Base-by-base conservation (phyloP, 1,140 invertebrate species). In the Telenomus remus region DNA sequence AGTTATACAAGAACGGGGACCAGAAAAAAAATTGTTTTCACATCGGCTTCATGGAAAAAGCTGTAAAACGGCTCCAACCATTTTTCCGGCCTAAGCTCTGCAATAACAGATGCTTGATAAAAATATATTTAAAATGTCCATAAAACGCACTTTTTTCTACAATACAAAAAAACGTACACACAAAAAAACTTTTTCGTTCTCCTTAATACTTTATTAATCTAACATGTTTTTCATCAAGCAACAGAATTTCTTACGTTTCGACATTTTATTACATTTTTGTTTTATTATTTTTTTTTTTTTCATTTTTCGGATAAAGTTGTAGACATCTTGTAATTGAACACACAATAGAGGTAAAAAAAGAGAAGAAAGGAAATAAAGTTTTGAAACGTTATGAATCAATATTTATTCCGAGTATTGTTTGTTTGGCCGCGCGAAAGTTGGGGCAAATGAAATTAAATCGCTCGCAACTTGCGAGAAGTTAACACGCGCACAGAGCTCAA, bases 371-470 rank as follows among this genome's bases (percentile, higher is more conserved):
- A 43, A n/a, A n/a, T 9, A n/a, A n/a, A n/a, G n/a, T n/a, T n/a
- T n/a, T n/a, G n/a, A n/a, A 37, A 46, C 34, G 43, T 54, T 55
- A 63, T 46, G 46, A 60, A 55, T 69, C 56, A 56, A 70, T 63
- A 70, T 70, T 48, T 63, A 70, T 61, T 34, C 33, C 15, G 19
- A 44, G 37, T 46, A 61, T 37, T 27, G 59, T 71, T 63, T 51
- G 66, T 44, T 55, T 46, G 1, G 55, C 43, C 19, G 37, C 19
- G 51, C 34, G 2, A 50, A 72, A 72, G 69, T 65, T 65, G 34
- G 44, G 5, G 34, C 34, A 64, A 71, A 60, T 60, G 60, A 55
- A 72, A 72, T 72, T 65, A 65, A 72, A 72, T 72, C 65, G 60
- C 65, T 72, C 43, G 60, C 48, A 72, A 72, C 33, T 72, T 65